Conservation (phyloP, 2,888 invertebrate species). For the Cremastobaeus sp. region DNA sequence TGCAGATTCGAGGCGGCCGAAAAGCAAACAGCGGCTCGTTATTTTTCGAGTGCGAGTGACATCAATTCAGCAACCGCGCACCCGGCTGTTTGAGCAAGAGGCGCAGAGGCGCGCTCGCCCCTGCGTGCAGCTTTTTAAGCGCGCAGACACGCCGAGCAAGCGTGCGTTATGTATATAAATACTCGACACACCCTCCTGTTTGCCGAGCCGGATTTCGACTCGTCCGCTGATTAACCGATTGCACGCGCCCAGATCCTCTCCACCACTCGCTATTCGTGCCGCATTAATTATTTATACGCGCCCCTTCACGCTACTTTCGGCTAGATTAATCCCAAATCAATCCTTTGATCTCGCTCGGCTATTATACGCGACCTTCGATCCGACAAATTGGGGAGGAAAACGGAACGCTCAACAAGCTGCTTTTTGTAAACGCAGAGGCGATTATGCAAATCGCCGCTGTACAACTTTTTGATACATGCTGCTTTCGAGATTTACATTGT, state of each 20-base stretch:
- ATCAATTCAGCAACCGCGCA: too few relatives aligned
- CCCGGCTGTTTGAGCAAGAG: too few relatives aligned
- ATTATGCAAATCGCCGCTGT: too few relatives aligned
- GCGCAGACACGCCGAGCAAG: conserved; percentile 16
- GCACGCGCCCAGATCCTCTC: conserved; percentile 63
- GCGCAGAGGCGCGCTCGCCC: too few relatives aligned
- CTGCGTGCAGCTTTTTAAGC: too few relatives aligned
- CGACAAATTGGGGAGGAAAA: conserved; percentile 12
- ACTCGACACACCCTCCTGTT: conserved; percentile 64
- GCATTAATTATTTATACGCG: conserved; percentile 39
- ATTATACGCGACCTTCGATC: conserved; percentile 3
- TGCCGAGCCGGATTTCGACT: conserved; percentile 68
- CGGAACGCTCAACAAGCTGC: too few relatives aligned
- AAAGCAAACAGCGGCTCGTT: too few relatives aligned
- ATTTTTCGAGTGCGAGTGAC: too few relatives aligned
- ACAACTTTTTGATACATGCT: too few relatives aligned
- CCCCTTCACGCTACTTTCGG: conserved; percentile 26
- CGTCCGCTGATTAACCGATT: conserved; percentile 73
- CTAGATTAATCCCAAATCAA: conserved; percentile 31
- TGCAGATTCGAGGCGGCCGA: too few relatives aligned
- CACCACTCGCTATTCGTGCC: conserved; percentile 28
- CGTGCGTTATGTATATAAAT: conserved; percentile 45
- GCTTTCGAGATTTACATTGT: too few relatives aligned
- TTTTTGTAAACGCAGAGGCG: too few relatives aligned
- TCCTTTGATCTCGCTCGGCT: conserved; percentile 22